A percentile compares a stretch with the other conserved stretches of the same genome.
Evolutionary conservation across 2,888 invertebrate genomes (phyloP).

Genomic region (Pyrgus malvae): DNA sequence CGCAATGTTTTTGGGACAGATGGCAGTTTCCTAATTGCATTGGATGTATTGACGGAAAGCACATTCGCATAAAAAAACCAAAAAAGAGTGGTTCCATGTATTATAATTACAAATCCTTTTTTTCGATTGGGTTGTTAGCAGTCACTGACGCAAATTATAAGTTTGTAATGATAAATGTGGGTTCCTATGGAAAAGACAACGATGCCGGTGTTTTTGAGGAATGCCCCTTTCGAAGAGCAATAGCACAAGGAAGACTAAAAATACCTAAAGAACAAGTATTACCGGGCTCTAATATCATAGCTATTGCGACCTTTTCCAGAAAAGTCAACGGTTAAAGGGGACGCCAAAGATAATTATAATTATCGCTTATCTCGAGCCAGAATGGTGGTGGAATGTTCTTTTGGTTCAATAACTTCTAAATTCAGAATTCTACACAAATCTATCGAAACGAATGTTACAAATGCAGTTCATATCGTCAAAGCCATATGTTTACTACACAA

Average conservation of each 20-base stretch:
- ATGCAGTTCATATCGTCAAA: slow-evolving; percentile 36
- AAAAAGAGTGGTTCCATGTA: slow-evolving; percentile 36
- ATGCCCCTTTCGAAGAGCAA: not conserved
- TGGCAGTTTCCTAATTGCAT: slow-evolving; percentile 36
- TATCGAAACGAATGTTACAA: slow-evolving; percentile 33
- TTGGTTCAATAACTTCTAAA: slow-evolving; percentile 36
- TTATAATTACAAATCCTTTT: slow-evolving; percentile 37
- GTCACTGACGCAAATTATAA: slow-evolving; percentile 37
- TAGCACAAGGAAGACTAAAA: slow-evolving; percentile 19
- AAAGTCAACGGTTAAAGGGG: slow-evolving; percentile 23
- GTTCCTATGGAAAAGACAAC: slow-evolving; percentile 27
- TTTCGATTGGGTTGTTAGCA: slow-evolving; percentile 39
- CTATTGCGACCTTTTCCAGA: slow-evolving; percentile 27
- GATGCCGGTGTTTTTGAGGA: not conserved
- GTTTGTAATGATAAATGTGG: slow-evolving; percentile 36
- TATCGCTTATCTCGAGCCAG: slow-evolving; percentile 33
- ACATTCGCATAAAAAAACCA: slow-evolving; percentile 37
- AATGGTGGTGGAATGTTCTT: slow-evolving; percentile 35
- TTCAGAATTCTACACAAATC: slow-evolving; percentile 35
- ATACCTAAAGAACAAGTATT: slow-evolving; percentile 33
- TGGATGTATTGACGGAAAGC: slow-evolving; percentile 40
- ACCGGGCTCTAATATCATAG: slow-evolving; percentile 26
- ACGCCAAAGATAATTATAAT: slow-evolving; percentile 35
- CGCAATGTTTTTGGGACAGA: not conserved
- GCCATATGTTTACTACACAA: slow-evolving; percentile 35